Base-by-base conservation (phyloP, 2,888 invertebrate genomes). In the Ophioninae sp. region DNA sequence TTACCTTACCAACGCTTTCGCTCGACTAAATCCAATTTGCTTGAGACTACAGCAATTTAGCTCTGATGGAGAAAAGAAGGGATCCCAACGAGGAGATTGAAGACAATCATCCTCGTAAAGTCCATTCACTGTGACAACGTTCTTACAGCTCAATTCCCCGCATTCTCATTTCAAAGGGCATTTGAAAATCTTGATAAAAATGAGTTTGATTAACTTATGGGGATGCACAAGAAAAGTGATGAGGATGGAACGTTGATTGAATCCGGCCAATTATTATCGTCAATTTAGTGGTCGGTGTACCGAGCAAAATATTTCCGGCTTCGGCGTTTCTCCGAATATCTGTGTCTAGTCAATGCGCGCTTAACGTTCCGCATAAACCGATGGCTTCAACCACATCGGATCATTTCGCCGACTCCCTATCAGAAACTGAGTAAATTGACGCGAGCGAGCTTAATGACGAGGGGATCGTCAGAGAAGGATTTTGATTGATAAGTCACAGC, bases 11-110 rank as follows among this genome's bases (percentile, higher is more conserved):
- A 57, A 68, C 57, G 7, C 57, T 64, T 62, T 68, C 76, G 64
- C 57, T 41, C 57, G 57, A 37, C 81, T 65, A 64, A 76, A 81
- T 76, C 56, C 81, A 81, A 76, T 81, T 81, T 81, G 57, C 56
- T 37, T 37, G 30, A 57, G 69, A 70, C 68, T 68, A 68, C 23
- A 50, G 23, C 68, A 68, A 68, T 68, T 68, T 50, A 50, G 44
- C 68, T 68, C 44, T 13, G 50, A 64, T 69, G 69, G 62, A 70
- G 44, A 65, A 65, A 70, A 41, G 21, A 50, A 50, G 50, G 37
- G 10, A 57, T 10, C 6, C 6, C 30, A 57, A 70, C 37, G 69
- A 39, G 57, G 56, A 70, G 56, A 57, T 37, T 30, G 30, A 30
- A 30, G 69, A 70, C 50, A 70, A 68, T 7, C 68, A 10, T 68